Evolutionary conservation across 2,888 invertebrate species (phyloP).

Genomic region (Caenorhabditis uteleia): DNA sequence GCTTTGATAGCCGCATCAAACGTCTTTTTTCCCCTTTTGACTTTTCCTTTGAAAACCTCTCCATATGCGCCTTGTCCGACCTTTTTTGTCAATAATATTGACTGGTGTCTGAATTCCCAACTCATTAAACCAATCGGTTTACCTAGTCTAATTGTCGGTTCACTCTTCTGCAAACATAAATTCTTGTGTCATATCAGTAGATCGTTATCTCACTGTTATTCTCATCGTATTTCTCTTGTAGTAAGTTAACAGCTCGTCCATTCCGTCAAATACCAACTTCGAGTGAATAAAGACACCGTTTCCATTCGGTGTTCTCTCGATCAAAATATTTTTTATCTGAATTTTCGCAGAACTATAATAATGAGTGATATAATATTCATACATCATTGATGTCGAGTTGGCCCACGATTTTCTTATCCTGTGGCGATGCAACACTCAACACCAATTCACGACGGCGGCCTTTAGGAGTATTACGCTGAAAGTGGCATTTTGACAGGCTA

Average conservation of each 20-base stretch:
- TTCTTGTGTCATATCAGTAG: too few relatives aligned
- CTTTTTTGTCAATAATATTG: conserved; percentile 25
- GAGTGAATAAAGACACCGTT: conserved; percentile 6
- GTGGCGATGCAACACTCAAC: conserved; percentile 33
- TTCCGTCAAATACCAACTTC: conserved; percentile 2
- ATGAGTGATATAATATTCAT: background rate
- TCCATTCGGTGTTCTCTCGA: conserved; percentile 6
- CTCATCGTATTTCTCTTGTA: conserved; percentile 7
- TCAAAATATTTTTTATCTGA: conserved; percentile 22
- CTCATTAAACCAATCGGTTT: conserved; percentile 6
- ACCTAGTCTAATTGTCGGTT: background rate
- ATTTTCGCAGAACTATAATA: background rate
- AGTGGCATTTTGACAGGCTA: background rate
- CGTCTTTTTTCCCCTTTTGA: conserved; percentile 19
- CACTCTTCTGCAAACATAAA: background rate
- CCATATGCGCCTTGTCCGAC: conserved; percentile 40
- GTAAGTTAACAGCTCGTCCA: conserved; percentile 11
- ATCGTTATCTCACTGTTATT: conserved; percentile 4
- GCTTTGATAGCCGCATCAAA: conserved; percentile 33
- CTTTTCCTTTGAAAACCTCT: conserved; percentile 34
- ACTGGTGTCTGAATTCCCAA: conserved; percentile 33
- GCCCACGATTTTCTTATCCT: too few relatives aligned
- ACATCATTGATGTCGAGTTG: conserved; percentile 9
- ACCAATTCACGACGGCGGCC: conserved; percentile 10
- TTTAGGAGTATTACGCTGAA: conserved; percentile 19